Evolutionary conservation across 2,113 vertebrate species (phyloP).

Genomic region (Poeciliopsis occidentalis): DNA sequence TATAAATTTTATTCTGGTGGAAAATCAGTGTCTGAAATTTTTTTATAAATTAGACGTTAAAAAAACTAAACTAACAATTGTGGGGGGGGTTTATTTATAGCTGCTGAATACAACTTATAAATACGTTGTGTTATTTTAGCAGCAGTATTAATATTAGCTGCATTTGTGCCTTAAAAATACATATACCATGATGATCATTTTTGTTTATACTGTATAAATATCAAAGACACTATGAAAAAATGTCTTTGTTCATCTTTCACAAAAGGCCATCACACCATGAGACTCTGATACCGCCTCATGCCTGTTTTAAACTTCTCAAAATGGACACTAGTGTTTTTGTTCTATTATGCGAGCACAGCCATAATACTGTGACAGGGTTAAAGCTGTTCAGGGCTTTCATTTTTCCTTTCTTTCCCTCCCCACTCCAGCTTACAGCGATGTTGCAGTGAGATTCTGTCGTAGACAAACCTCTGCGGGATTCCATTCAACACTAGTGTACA

Average conservation of each 20-base stretch:
- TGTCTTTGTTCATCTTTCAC: background rate
- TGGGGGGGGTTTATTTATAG: background rate
- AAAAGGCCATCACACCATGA: background rate
- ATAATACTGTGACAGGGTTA: slow-evolving; percentile 61
- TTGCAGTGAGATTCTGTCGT: slow-evolving; percentile 88
- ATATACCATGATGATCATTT: background rate
- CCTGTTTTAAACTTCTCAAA: background rate
- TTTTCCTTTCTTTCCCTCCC: slow-evolving; percentile 6
- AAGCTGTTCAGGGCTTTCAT: slow-evolving; percentile 47
- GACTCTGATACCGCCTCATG: background rate
- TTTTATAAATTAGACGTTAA: background rate
- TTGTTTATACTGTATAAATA: background rate
- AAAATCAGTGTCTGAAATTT: background rate
- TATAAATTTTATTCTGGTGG: no score
- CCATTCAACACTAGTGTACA: slow-evolving; percentile 89
- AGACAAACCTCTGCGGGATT: slow-evolving; percentile 94
- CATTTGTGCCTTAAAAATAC: background rate
- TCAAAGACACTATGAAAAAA: background rate
- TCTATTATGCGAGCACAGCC: slow-evolving; percentile 25
- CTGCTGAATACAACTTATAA: background rate
- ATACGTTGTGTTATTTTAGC: background rate
- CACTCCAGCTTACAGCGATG: slow-evolving; percentile 81
- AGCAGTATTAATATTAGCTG: background rate
- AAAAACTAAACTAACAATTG: background rate
- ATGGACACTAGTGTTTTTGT: slow-evolving; percentile 5